Conservation (phyloP, 2,797 vertebrate species). For the Emydoidea blandingii region DNA sequence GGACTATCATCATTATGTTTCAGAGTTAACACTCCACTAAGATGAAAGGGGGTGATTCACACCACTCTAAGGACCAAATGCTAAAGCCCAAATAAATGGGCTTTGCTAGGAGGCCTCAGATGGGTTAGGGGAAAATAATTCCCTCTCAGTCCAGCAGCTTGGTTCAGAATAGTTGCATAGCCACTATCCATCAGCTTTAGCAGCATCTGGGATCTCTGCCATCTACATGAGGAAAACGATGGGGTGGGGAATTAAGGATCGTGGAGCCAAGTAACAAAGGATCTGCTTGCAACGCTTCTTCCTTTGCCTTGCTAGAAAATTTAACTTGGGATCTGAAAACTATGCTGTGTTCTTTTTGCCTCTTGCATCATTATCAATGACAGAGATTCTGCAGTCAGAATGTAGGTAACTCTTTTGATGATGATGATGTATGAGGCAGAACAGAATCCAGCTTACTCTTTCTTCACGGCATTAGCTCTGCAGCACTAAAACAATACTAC, state of each 20-base stretch:
- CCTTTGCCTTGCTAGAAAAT: not conserved
- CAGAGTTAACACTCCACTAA: not conserved
- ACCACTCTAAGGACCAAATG: not conserved
- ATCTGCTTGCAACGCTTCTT: not conserved
- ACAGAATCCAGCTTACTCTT: not conserved
- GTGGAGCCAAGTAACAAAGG: not conserved
- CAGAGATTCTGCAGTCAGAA: not conserved
- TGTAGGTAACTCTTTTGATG: not conserved
- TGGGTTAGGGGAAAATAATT: not conserved
- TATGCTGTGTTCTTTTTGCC: not conserved
- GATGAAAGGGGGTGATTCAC: not conserved
- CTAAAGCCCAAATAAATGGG: not conserved
- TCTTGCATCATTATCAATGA: not conserved
- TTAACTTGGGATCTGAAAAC: not conserved
- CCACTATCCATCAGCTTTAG: not conserved
- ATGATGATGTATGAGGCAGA: not conserved
- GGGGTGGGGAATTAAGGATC: not conserved
- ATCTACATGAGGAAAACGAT: not conserved
- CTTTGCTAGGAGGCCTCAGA: not conserved
- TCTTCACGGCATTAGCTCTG: not conserved
- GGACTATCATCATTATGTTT: accelerated
- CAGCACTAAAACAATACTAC: not conserved
- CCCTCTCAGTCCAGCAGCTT: not conserved
- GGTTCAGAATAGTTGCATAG: not conserved
- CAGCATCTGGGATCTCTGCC: not conserved